These are phyloP conservation scores for Drosophila ustulata DNA, from an alignment of 2,888 invertebrate species.

Conservation along the genomic window DNA sequence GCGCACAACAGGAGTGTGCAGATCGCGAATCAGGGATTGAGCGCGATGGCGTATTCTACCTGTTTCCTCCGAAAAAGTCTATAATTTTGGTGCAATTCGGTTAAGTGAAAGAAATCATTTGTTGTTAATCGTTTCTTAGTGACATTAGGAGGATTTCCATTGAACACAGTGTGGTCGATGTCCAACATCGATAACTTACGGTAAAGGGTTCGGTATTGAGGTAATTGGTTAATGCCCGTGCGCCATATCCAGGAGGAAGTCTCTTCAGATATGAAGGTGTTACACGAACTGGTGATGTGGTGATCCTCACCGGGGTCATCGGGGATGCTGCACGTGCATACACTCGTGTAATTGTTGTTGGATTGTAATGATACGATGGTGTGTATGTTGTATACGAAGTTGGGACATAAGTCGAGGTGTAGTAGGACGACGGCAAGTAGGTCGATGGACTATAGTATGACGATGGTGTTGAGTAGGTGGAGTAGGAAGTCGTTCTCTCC, in stretches of 20 bases:
- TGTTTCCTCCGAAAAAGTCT: conserved; percentile 94
- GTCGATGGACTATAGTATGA: conserved; percentile 64
- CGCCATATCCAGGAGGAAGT: conserved; percentile 87
- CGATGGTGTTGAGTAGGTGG: conserved; percentile 71
- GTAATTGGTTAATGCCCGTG: conserved; percentile 90
- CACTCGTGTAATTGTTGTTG: conserved; percentile 77
- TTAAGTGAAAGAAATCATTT: conserved; percentile 1
- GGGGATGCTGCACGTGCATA: conserved; percentile 69
- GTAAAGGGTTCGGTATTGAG: conserved; percentile 91
- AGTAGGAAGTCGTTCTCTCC: conserved; percentile 73
- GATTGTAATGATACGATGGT: conserved; percentile 78
- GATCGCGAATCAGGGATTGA: conserved; percentile 89
- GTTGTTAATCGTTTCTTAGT: neutral
- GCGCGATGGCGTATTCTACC: conserved; percentile 92
- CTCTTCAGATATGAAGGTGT: conserved; percentile 89
- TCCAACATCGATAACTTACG: conserved; percentile 86
- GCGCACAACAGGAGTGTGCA: conserved; percentile 91
- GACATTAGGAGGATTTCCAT: neutral
- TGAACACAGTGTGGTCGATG: conserved; percentile 6
- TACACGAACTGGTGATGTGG: conserved; percentile 85
- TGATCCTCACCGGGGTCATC: conserved; percentile 76
- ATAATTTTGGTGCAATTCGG: conserved; percentile 55
- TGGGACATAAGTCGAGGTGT: conserved; percentile 74
- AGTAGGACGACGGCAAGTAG: conserved; percentile 72
- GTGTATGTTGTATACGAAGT: conserved; percentile 74